Percentiles rank a stretch among this genome's conserved stretches.
These are phyloP conservation scores for Priapulus caudatus DNA, from an alignment of 2,888 invertebrate species.

Conservation along the genomic window DNA sequence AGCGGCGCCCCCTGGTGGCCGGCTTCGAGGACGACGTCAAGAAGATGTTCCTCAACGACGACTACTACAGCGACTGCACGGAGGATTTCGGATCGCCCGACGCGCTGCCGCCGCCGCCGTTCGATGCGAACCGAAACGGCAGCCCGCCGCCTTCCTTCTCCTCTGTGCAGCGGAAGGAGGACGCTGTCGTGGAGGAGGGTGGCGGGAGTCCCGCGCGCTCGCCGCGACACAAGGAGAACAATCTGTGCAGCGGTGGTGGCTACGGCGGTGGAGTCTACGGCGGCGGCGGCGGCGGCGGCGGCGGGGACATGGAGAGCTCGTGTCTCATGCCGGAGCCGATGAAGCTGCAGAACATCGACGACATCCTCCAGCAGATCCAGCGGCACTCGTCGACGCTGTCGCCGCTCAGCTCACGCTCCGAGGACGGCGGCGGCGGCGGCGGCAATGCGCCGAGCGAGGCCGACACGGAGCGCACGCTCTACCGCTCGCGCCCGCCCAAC, in stretches of 20 bases:
- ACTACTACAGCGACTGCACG: too few relatives aligned
- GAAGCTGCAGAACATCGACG: slow-evolving; percentile 26
- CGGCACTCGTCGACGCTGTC: background rate
- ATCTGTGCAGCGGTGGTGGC: too few relatives aligned
- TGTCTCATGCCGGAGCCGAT: slow-evolving; percentile 21
- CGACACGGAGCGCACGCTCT: slow-evolving; percentile 14
- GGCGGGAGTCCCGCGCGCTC: too few relatives aligned
- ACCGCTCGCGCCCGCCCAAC: too few relatives aligned
- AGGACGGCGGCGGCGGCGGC: slow-evolving; percentile 10
- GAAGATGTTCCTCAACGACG: too few relatives aligned
- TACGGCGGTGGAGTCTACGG: slow-evolving; percentile 7
- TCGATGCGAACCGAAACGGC: too few relatives aligned
- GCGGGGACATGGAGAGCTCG: slow-evolving; percentile 11
- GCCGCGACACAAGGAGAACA: too few relatives aligned
- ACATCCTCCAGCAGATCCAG: slow-evolving; percentile 22
- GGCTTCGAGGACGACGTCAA: slow-evolving; percentile 12
- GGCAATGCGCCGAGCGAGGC: slow-evolving; percentile 4
- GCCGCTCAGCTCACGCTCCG: slow-evolving; percentile 6
- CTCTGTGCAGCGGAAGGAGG: too few relatives aligned
- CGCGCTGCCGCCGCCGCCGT: too few relatives aligned
- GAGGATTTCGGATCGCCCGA: too few relatives aligned
- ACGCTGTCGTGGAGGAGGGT: too few relatives aligned
- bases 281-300: slow-evolving; percentile 6
- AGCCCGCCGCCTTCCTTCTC: too few relatives aligned
- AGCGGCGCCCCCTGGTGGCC: slow-evolving; percentile 6